Base-by-base conservation (phyloP, 1,140 invertebrate genomes). In the Anastrepha obliqua region DNA sequence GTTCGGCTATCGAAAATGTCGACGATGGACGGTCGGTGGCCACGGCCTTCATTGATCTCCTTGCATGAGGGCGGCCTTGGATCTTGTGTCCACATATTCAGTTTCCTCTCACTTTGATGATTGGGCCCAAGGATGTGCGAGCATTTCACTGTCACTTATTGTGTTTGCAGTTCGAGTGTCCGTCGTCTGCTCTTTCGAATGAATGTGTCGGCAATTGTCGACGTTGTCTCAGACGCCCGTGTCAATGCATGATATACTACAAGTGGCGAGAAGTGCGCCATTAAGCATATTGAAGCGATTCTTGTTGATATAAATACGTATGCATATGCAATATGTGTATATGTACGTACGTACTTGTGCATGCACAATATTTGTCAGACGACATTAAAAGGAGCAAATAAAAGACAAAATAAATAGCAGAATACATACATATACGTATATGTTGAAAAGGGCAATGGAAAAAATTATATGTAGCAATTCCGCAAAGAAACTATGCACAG, bases 11-110 rank as follows among this genome's bases (percentile, higher is more conserved):
- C 67, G 67, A 74, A 74, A 17, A 11, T 11, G 42, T 44, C 67
- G 67, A 5, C 42, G 67, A 74, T 42, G 67, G 67, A 42, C 67
- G 67, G 42, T 74, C 15, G 9, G 67, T 74, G 67, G 67, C 17
- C 67, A 74, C 67, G 67, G 67, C 67, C 67, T 74, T 74, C 67
- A 74, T 74, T 74, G 67, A 74, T 74, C 67, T 74, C 67, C 67
- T 74, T 74, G 67, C 67, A 74, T 47, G 67, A 39, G 64, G 67
- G 42, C 67, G 67, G 17, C 67, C 67, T 74, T 74, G 67, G 42
- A 47, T 74, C 67, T 47, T 11, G 44, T n/a, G 15, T 17, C 6
- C 67, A 47, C 42, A 47, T 42, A 74, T 74, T 15, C 67, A 74
- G 4, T 65, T 74, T 74, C 5, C 67, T 13, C 42, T 44, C 42